These are phyloP conservation scores for Meta bourneti DNA, from an alignment of 2,888 invertebrate genomes.

Conservation along the genomic window DNA sequence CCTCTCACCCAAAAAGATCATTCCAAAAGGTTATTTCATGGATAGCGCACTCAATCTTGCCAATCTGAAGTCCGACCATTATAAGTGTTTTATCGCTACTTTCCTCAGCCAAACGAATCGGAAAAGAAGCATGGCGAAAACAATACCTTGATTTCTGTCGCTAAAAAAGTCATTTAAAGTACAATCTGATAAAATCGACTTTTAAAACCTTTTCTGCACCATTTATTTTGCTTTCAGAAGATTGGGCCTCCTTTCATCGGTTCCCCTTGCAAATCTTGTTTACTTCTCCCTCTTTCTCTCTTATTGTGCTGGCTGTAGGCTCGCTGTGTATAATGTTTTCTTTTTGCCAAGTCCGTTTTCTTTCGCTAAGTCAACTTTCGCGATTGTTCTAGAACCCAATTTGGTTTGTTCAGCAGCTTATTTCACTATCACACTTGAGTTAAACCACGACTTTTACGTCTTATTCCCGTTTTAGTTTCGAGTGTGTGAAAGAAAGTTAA, in stretches of 20 bases:
- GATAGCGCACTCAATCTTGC: constrained; percentile 6
- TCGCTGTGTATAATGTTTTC: constrained; percentile 20
- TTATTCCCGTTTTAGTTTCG: too few relatives aligned
- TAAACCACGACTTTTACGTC: too few relatives aligned
- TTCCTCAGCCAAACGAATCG: neutral
- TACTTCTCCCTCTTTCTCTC: constrained; percentile 34
- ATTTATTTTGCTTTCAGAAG: constrained; percentile 53
- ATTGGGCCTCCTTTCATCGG: constrained; percentile 15
- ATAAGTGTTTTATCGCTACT: constrained; percentile 33
- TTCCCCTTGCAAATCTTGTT: constrained; percentile 25
- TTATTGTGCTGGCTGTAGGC: constrained; percentile 3
- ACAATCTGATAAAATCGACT: constrained; percentile 66
- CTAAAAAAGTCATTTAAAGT: constrained; percentile 61
- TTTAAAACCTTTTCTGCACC: constrained; percentile 63
- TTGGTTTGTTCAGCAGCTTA: constrained; percentile 26
- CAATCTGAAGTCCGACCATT: constrained; percentile 7
- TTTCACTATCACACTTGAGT: neutral
- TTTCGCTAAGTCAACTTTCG: constrained; percentile 28
- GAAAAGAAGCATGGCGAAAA: constrained; percentile 33
- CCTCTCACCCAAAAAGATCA: neutral
- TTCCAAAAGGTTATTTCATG: constrained; percentile 14
- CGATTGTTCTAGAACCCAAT: constrained; percentile 11
- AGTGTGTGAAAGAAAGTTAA: too few relatives aligned
- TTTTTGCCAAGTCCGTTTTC: constrained; percentile 23
- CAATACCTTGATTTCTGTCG: constrained; percentile 49